A percentile compares a stretch with the other conserved stretches of the same genome.
These are phyloP conservation scores for Mythimna albipuncta DNA, from an alignment of 2,888 invertebrate species.

Conservation along the genomic window DNA sequence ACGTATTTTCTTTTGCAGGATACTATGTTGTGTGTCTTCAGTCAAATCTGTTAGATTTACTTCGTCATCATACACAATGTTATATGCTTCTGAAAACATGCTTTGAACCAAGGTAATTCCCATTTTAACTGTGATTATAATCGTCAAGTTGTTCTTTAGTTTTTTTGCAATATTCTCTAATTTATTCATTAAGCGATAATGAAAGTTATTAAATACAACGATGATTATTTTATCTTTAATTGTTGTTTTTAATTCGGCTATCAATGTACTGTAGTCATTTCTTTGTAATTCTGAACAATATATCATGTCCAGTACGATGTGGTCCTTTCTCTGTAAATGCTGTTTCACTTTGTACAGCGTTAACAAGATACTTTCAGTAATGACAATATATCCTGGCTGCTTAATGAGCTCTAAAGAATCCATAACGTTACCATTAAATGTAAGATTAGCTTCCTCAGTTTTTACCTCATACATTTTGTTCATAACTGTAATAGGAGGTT, in stretches of 20 bases:
- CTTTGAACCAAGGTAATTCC: too few relatives aligned
- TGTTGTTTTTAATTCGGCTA: not conserved
- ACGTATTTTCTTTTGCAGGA: conserved; percentile 13
- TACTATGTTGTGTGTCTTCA: not conserved
- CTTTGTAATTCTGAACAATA: not conserved
- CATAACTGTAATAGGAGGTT: conserved; percentile 10
- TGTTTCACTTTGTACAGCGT: conserved; percentile 13
- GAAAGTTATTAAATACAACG: not conserved
- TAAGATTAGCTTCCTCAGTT: not conserved
- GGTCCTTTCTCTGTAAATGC: not conserved
- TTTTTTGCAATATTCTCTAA: too few relatives aligned
- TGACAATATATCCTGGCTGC: not conserved
- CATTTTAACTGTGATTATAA: conserved; percentile 1
- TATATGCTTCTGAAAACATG: not conserved
- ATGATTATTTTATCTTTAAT: not conserved
- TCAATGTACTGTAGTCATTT: conserved; percentile 3
- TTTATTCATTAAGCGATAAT: too few relatives aligned
- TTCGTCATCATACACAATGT: conserved; percentile 3
- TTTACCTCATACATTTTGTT: conserved; percentile 13
- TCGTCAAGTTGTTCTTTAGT: not conserved
- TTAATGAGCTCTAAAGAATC: not conserved
- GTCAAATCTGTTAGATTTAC: not conserved
- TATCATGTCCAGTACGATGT: not conserved
- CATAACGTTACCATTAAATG: not conserved
- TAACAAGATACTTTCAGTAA: conserved; percentile 2